phyloP scores from a whole-genome alignment of 1,140 invertebrate species.

The Belonocnema kinseyi region DNA sequence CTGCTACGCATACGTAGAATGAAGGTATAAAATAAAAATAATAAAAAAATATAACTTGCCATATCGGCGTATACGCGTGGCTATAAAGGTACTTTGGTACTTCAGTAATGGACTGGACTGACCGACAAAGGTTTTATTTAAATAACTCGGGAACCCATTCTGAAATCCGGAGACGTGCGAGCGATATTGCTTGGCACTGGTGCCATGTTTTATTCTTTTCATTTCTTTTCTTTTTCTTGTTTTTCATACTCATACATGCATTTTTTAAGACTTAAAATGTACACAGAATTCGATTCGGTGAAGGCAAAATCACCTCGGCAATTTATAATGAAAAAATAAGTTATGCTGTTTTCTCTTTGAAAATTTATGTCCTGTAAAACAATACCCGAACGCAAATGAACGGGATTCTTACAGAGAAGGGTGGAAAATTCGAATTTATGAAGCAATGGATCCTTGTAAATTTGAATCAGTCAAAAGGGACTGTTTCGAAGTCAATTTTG shows the following conservation, averaged over 20 bases:
- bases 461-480: neutral
- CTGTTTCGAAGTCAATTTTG: too few species aligned
- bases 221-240: neutral
- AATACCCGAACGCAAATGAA: neutral
- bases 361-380: conserved; percentile 17
- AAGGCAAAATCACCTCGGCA: conserved; percentile 19
- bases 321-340: conserved; percentile 26
- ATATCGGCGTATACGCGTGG: conserved; percentile 19
- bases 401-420: neutral
- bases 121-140: conserved; percentile 28
- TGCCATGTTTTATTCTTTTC: conserved; percentile 5
- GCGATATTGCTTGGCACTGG: conserved; percentile 23
- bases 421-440: neutral
- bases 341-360: neutral
- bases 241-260: neutral
- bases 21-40: neutral
- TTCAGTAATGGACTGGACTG: conserved; percentile 26
- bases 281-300: conserved; percentile 21
- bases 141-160: conserved; percentile 26
- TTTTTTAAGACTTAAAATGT: conserved; percentile 18
- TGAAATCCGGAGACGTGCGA: conserved; percentile 31
- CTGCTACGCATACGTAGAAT: neutral
- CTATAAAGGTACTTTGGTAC: conserved; percentile 22
- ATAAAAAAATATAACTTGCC: neutral
- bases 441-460: neutral